phyloP scores from a whole-genome alignment of 2,113 vertebrate species.

The Ranitomeya imitator region DNA sequence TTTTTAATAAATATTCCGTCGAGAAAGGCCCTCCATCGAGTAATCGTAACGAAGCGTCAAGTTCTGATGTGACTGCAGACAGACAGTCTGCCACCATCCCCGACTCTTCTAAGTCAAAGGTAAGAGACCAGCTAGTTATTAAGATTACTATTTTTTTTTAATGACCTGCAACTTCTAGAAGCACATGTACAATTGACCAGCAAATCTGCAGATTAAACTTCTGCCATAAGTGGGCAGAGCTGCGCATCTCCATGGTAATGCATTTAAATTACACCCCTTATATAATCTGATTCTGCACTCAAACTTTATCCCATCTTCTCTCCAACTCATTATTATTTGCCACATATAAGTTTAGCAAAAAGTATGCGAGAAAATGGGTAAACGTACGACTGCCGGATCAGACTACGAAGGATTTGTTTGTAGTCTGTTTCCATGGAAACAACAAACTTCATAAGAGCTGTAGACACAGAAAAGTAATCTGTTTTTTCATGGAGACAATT shows the following conservation, averaged over 20 bases:
- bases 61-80: background rate
- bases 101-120: background rate
- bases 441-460: too few species aligned
- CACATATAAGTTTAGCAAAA: too few species aligned
- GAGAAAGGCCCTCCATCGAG: background rate
- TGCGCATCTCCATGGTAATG: background rate
- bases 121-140: background rate
- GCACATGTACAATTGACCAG: background rate
- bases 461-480: too few species aligned
- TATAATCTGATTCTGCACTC: background rate
- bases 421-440: background rate
- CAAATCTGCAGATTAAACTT: background rate
- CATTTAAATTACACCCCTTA: background rate
- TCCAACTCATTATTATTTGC: too few species aligned
- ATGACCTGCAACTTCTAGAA: background rate
- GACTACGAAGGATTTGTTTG: background rate
- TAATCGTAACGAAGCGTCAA: background rate
- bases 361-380: background rate
- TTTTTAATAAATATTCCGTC: background rate
- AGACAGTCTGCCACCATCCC: background rate
- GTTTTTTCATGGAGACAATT: too few species aligned
- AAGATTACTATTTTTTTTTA: too few species aligned
- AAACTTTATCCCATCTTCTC: background rate
- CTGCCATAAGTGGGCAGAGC: background rate
- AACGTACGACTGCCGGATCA: background rate